A percentile compares a stretch with the other conserved stretches of the same genome.
phyloP scores from a whole-genome alignment of 2,888 invertebrate genomes.

The Drosophila macrospina region DNA sequence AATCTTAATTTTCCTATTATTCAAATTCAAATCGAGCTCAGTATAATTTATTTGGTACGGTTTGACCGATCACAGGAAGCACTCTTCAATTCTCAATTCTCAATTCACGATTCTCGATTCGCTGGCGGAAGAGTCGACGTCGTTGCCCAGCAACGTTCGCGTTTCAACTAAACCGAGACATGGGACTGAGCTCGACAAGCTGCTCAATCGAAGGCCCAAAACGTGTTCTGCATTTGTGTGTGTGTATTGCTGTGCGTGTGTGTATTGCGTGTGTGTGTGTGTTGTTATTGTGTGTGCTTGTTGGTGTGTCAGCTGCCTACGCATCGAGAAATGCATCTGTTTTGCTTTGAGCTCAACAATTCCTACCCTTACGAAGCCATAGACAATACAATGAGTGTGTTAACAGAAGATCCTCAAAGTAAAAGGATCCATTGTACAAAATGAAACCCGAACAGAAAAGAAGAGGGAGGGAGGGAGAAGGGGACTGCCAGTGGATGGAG shows the following conservation, averaged over 20 bases:
- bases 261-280: slow-evolving; percentile 4
- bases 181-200: slow-evolving; percentile 37
- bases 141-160: slow-evolving; percentile 66
- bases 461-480: neutral
- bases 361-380: slow-evolving; percentile 63
- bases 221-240: slow-evolving; percentile 10
- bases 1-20: slow-evolving; percentile 55
- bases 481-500: no score
- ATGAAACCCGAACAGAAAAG: slow-evolving; percentile 3
- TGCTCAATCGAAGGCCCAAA: slow-evolving; percentile 22
- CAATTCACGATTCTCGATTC: neutral
- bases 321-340: slow-evolving; percentile 69
- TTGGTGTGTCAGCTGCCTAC: slow-evolving; percentile 52
- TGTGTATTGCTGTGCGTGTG: slow-evolving; percentile 4
- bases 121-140: slow-evolving; percentile 54
- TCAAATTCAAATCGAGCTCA: slow-evolving; percentile 39
- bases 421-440: slow-evolving; percentile 70
- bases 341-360: slow-evolving; percentile 59
- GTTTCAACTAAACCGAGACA: slow-evolving; percentile 75
- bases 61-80: slow-evolving; percentile 62
- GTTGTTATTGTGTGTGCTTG: slow-evolving; percentile 24
- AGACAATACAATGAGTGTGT: slow-evolving; percentile 40
- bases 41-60: slow-evolving; percentile 46
- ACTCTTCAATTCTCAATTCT: slow-evolving; percentile 20
- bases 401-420: slow-evolving; percentile 54